Conservation (phyloP, 2,888 invertebrate species). For the Rosalia funebris region DNA sequence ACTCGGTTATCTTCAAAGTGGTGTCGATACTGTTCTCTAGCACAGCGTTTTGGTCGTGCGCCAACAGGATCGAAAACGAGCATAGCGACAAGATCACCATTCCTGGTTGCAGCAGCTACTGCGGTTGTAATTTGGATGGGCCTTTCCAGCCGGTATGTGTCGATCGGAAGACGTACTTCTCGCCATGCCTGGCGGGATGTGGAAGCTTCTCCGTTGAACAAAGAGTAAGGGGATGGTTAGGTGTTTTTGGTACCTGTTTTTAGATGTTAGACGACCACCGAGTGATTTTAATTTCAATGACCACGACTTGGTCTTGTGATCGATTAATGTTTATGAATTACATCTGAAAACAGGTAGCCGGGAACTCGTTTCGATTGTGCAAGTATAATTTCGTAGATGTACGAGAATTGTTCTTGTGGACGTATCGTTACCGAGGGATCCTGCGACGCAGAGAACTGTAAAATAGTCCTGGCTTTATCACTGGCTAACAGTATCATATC, state of each 20-base stretch:
- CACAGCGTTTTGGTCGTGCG: slow-evolving; percentile 56
- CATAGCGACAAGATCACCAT: slow-evolving; percentile 61
- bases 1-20: slow-evolving; percentile 62
- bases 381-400: too few relatives aligned
- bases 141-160: slow-evolving; percentile 74
- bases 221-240: too few relatives aligned
- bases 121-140: slow-evolving; percentile 65
- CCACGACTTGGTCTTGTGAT: too few relatives aligned
- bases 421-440: slow-evolving; percentile 66
- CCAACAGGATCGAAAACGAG: slow-evolving; percentile 58
- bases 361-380: too few relatives aligned
- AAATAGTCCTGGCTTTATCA: slow-evolving; percentile 65
- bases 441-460: slow-evolving; percentile 66
- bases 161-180: slow-evolving; percentile 71
- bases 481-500: slow-evolving; percentile 54
- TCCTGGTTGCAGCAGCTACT: slow-evolving; percentile 68
- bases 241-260: too few relatives aligned
- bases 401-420: slow-evolving; percentile 64
- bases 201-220: slow-evolving; percentile 57
- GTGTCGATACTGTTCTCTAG: slow-evolving; percentile 64
- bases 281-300: too few relatives aligned
- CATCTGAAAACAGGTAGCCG: too few relatives aligned
- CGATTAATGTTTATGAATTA: too few relatives aligned
- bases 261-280: too few relatives aligned
- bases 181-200: slow-evolving; percentile 81